phyloP scores from a whole-genome alignment of 2,113 vertebrate species.

The Entosphenus tridentatus region DNA sequence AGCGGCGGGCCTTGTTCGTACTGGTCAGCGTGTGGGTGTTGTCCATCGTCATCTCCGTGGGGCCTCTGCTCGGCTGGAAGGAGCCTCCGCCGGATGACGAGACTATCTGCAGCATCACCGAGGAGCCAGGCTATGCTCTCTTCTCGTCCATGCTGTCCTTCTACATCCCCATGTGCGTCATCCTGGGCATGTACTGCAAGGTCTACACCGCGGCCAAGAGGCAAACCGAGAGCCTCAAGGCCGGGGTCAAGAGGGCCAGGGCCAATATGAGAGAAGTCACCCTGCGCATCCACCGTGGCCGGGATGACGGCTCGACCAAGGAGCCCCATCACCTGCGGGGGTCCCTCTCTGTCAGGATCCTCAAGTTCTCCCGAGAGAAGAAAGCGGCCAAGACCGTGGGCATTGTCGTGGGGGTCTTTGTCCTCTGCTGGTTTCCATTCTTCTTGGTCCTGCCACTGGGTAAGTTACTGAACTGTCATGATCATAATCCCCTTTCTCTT shows the following conservation, averaged over 20 bases:
- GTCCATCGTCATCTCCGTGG: slow-evolving; percentile 80
- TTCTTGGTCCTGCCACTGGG: slow-evolving; percentile 67
- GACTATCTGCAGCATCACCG: slow-evolving; percentile 54
- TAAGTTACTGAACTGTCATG: slow-evolving; percentile 21
- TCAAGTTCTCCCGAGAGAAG: slow-evolving; percentile 83
- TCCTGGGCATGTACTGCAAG: slow-evolving; percentile 75
- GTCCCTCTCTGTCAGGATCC: slow-evolving; percentile 60
- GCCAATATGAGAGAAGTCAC: slow-evolving; percentile 74
- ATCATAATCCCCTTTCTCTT: too few species aligned
- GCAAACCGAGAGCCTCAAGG: slow-evolving; percentile 82
- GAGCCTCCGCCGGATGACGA: slow-evolving; percentile 59
- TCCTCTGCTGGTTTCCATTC: slow-evolving; percentile 77
- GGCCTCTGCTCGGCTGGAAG: slow-evolving; percentile 83
- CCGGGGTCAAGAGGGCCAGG: slow-evolving; percentile 76
- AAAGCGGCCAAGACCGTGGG: slow-evolving; percentile 79
- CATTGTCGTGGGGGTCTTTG: slow-evolving; percentile 82
- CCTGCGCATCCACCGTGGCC: slow-evolving; percentile 63
- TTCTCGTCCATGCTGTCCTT: slow-evolving; percentile 94
- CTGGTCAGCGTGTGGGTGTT: slow-evolving; percentile 65
- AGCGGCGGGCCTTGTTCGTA: slow-evolving; percentile 55
- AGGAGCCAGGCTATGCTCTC: slow-evolving; percentile 78
- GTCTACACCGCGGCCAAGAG: slow-evolving; percentile 82
- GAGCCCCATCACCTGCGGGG: slow-evolving; percentile 38
- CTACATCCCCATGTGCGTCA: slow-evolving; percentile 70
- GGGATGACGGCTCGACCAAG: slow-evolving; percentile 42